Percentiles rank a stretch among this genome's conserved stretches.
phyloP scores from a whole-genome alignment of 2,888 invertebrate genomes.

The Plusia festucae region DNA sequence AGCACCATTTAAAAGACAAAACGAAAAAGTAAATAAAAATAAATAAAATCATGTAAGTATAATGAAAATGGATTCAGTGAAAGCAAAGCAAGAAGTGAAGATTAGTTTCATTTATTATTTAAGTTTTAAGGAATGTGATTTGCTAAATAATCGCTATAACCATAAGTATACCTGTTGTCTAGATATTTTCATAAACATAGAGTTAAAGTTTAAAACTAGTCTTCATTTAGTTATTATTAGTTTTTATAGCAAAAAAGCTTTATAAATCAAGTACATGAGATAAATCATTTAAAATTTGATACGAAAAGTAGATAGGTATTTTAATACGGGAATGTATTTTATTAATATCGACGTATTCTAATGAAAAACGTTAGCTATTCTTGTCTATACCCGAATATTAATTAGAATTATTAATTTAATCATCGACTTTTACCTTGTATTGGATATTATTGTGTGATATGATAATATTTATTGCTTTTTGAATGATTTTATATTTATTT shows the following conservation, averaged over 20 bases:
- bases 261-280: conserved; percentile 66
- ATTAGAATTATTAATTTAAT: conserved; percentile 63
- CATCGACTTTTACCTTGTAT: conserved; percentile 55
- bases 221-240: conserved; percentile 67
- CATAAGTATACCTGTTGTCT: conserved; percentile 48
- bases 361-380: conserved; percentile 72
- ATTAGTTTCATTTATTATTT: conserved; percentile 42
- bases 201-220: conserved; percentile 56
- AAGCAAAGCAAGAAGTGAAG: conserved; percentile 42
- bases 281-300: conserved; percentile 83
- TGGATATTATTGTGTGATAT: conserved; percentile 74
- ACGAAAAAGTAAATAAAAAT: conserved; percentile 31
- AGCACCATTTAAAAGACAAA: conserved; percentile 61
- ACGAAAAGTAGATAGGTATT: conserved; percentile 88
- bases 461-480: conserved; percentile 70
- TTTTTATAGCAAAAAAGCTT: conserved; percentile 71
- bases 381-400: conserved; percentile 64
- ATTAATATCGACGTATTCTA: conserved; percentile 74
- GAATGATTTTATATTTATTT: conserved; percentile 52
- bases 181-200: conserved; percentile 55
- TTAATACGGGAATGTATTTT: conserved; percentile 85
- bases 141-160: conserved; percentile 38
- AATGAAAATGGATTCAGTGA: conserved; percentile 31
- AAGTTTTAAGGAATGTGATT: conserved; percentile 46
- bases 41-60: conserved; percentile 25